phyloP scores from a whole-genome alignment of 2,888 invertebrate genomes.

The Euplexia lucipara region DNA sequence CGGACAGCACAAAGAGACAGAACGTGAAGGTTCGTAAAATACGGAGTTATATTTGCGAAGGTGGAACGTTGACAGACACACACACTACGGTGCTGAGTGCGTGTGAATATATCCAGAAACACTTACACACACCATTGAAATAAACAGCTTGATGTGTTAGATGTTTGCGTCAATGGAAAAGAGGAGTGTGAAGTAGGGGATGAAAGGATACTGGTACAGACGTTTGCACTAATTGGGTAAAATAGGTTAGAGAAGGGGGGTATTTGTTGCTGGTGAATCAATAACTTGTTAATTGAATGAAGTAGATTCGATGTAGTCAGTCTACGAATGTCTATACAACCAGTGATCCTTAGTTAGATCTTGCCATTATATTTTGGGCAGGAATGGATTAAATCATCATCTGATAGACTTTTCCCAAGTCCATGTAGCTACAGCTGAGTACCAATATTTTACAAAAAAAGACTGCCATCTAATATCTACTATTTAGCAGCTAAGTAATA shows the following conservation, averaged over 20 bases:
- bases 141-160: slow-evolving; percentile 33
- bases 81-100: slow-evolving; percentile 7
- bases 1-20: slow-evolving; percentile 51
- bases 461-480: too few relatives aligned
- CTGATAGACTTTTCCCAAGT: too few relatives aligned
- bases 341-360: too few relatives aligned
- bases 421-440: too few relatives aligned
- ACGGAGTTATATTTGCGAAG: slow-evolving; percentile 55
- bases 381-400: not conserved
- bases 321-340: too few relatives aligned
- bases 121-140: slow-evolving; percentile 24
- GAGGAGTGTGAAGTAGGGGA: slow-evolving; percentile 2
- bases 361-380: too few relatives aligned
- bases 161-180: slow-evolving; percentile 28
- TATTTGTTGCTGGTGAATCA: not conserved
- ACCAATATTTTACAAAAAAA: too few relatives aligned
- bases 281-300: not conserved
- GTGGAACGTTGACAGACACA: slow-evolving; percentile 40
- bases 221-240: slow-evolving; percentile 13
- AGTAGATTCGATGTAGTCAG: not conserved
- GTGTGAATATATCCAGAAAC: slow-evolving; percentile 41
- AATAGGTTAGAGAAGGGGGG: not conserved
- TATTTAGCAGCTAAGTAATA: too few relatives aligned
- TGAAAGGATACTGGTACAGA: not conserved
- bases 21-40: slow-evolving; percentile 39